Evolutionary conservation across 2,797 vertebrate genomes (phyloP).

Genomic region (Melanotaenia boesemani): DNA sequence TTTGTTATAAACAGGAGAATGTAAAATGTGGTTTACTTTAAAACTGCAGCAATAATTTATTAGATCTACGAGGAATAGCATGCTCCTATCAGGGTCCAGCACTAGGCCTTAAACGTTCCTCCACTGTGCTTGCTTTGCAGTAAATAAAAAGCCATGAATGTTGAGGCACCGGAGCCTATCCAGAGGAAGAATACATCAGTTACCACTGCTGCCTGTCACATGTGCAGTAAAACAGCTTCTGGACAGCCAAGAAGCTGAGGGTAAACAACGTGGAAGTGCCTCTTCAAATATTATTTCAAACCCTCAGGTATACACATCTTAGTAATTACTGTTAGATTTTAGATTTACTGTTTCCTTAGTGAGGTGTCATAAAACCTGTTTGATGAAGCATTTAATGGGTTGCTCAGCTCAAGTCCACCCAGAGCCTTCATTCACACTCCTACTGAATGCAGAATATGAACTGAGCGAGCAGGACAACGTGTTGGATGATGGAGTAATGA

Average conservation of each 20-base stretch:
- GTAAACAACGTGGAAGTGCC: slow-evolving; percentile 48
- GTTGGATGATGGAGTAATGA: not conserved
- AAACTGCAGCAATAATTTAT: too few species aligned
- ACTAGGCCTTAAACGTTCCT: not conserved
- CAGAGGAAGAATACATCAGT: slow-evolving; percentile 21
- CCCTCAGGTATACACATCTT: slow-evolving; percentile 27
- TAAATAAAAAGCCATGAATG: slow-evolving; percentile 10
- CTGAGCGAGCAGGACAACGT: too few species aligned
- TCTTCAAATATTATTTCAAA: slow-evolving; percentile 61
- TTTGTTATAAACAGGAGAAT: too few species aligned
- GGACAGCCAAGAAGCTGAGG: slow-evolving; percentile 20
- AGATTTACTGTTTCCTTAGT: slow-evolving; percentile 41
- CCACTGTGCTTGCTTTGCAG: slow-evolving; percentile 7
- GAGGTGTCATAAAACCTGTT: slow-evolving; percentile 53
- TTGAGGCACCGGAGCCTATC: not conserved
- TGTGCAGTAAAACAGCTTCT: slow-evolving; percentile 35
- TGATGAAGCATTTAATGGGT: slow-evolving; percentile 55
- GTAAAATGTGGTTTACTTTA: too few species aligned
- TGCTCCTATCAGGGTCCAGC: too few species aligned
- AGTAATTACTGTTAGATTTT: slow-evolving; percentile 32
- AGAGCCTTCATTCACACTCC: not conserved
- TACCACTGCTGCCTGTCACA: slow-evolving; percentile 29
- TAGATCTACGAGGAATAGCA: too few species aligned
- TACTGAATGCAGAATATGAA: not conserved
- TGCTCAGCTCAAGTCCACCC: slow-evolving; percentile 14